Evolutionary conservation across 2,888 invertebrate genomes (phyloP), one percentile per base, ranked within the genome.

Genomic region (Onchidella celtica): DNA sequence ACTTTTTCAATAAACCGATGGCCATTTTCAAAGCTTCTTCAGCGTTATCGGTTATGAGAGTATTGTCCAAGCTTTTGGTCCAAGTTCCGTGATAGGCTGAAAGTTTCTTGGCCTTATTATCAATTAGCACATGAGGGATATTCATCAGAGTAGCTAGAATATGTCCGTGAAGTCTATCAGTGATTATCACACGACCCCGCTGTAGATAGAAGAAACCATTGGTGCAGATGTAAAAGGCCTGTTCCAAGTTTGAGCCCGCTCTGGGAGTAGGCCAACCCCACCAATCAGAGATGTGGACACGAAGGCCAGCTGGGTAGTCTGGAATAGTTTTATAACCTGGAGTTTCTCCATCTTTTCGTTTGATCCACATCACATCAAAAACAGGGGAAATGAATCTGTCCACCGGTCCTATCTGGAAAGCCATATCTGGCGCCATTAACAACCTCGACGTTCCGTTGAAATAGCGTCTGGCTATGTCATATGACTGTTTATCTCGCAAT

Each of bases 71-170:
- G 14, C 84, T 76, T 24, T 27, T 76, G 0, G 85, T 85, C 85
- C 85, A 87, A 2, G 81, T 81, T 34, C 82, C 79, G 59, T 83
- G 79, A 61, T 81, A 85, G 65, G 66, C 69, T 38, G 79, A 69
- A 47, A 86, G 61, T 47, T 86, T 85, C 6, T 81, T 40, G 17
- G 69, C 76, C 32, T 77, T 78, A 75, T 84, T 85, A 77, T 85
- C 85, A 27, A 87, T 73, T 4, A 86, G 32, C 4, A 87, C 86
- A 75, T 86, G 87, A 0, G 87, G 86, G 21, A 87, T 85, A 57
- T 83, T 74, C 36, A 83, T 34, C 40, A 86, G 59, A 1, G 82
- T 83, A 66, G 81, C 76, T 40, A 87, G 55, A 29, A 87, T 84
- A 63, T 86, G 86, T 0, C 86, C 86, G 70, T 86, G 86, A 1